phyloP scores from a whole-genome alignment of 2,113 vertebrate genomes.

The Ploceus nigricollis region DNA sequence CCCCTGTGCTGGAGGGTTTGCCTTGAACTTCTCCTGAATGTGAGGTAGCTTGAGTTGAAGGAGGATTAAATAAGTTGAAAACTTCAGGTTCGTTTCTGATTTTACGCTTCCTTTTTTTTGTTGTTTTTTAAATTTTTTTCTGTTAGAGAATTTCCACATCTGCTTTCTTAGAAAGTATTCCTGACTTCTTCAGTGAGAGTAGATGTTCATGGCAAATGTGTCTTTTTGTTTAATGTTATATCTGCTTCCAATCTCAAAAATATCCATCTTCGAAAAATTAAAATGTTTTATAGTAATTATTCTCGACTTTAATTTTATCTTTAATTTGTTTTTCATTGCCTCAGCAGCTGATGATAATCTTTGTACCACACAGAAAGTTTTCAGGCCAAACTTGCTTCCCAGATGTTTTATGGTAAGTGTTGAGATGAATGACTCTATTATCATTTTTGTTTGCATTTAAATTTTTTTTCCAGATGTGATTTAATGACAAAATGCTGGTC shows the following conservation, averaged over 20 bases:
- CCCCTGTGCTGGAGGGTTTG: not conserved
- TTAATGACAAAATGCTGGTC: conserved; percentile 74
- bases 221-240: not conserved
- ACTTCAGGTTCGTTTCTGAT: not conserved
- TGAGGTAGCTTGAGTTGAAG: not conserved
- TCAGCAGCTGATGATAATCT: not conserved
- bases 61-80: not conserved
- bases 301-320: not conserved
- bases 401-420: not conserved
- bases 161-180: not conserved
- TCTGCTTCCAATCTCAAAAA: not conserved
- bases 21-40: not conserved
- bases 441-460: not conserved
- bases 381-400: not conserved
- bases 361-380: not conserved
- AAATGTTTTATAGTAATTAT: not conserved
- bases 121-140: not conserved
- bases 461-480: conserved; percentile 46
- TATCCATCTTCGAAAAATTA: not conserved
- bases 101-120: not conserved
- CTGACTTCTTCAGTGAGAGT: not conserved
- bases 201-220: not conserved
- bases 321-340: not conserved
- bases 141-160: not conserved
- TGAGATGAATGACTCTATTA: not conserved